These are phyloP conservation scores for Piscicola geometra DNA, from an alignment of 2,888 invertebrate species.

Conservation along the genomic window DNA sequence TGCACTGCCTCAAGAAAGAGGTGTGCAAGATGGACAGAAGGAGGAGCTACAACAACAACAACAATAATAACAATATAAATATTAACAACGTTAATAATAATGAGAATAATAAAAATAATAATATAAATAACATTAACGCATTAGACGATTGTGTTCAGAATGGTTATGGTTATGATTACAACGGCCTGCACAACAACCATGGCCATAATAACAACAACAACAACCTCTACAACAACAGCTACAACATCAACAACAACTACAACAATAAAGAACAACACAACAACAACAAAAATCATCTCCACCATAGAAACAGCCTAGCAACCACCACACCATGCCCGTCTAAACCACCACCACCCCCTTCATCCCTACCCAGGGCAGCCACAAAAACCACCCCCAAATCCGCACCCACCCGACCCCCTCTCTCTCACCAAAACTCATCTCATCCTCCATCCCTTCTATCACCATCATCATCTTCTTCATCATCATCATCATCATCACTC, in stretches of 20 bases:
- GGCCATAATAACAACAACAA: no score
- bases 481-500: background rate
- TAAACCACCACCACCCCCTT: background rate
- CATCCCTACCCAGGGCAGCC: no score
- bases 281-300: background rate
- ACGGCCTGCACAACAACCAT: no score
- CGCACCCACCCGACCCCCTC: background rate
- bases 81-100: background rate
- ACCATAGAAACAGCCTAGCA: background rate
- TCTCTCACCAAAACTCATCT: background rate
- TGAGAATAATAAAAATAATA: no score
- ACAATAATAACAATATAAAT: background rate
- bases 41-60: background rate
- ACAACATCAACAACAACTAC: background rate
- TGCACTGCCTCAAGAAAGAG: conserved; percentile 17
- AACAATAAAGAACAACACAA: background rate
- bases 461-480: conserved; percentile 16
- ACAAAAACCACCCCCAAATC: background rate
- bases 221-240: background rate
- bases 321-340: background rate
- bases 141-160: no score
- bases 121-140: no score
- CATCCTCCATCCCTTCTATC: background rate
- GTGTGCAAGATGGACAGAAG: conserved; percentile 24
- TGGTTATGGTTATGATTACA: no score